These are phyloP conservation scores for Hydractinia echinata DNA, from an alignment of 30 jellyfish, hydroid and myxozoan species.

Conservation along the genomic window DNA sequence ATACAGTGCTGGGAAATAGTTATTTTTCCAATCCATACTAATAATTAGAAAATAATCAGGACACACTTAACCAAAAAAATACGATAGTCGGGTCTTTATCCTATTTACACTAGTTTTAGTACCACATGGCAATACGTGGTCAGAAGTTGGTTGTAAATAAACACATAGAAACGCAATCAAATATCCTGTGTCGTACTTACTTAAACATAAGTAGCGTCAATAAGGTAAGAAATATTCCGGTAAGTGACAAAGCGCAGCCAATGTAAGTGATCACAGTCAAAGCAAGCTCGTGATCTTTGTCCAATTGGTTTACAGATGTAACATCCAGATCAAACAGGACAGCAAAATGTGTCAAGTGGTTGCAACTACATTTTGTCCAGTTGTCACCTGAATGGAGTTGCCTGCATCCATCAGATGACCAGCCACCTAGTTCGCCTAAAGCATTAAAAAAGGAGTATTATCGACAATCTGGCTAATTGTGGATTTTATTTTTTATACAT, in stretches of 20 bases:
- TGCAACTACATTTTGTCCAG: conserved; percentile 2
- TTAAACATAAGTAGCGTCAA: neutral
- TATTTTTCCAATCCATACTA: too few species aligned
- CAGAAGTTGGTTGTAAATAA: neutral
- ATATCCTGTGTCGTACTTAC: neutral
- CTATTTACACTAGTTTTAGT: too few species aligned
- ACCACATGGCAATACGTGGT: too few species aligned
- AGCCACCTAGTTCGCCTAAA: conserved; percentile 19
- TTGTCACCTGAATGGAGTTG: neutral
- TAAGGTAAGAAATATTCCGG: conserved; percentile 16
- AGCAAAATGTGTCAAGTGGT: conserved; percentile 18
- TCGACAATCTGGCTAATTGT: too few species aligned
- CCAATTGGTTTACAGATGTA: neutral
- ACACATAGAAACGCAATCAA: neutral
- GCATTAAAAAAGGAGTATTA: neutral
- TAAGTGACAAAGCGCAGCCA: conserved; percentile 19
- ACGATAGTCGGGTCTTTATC: too few species aligned
- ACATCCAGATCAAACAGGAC: conserved; percentile 7
- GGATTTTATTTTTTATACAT: neutral
- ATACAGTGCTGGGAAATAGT: too few species aligned
- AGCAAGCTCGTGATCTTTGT: conserved; percentile 5
- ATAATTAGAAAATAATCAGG: too few species aligned
- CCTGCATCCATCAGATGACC: conserved; percentile 14
- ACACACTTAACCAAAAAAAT: too few species aligned
- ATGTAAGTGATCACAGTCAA: conserved; percentile 12